Percentiles rank a stretch among this genome's conserved stretches.
phyloP scores from a whole-genome alignment of 1,140 invertebrate genomes.

The Zelostemma sp. region DNA sequence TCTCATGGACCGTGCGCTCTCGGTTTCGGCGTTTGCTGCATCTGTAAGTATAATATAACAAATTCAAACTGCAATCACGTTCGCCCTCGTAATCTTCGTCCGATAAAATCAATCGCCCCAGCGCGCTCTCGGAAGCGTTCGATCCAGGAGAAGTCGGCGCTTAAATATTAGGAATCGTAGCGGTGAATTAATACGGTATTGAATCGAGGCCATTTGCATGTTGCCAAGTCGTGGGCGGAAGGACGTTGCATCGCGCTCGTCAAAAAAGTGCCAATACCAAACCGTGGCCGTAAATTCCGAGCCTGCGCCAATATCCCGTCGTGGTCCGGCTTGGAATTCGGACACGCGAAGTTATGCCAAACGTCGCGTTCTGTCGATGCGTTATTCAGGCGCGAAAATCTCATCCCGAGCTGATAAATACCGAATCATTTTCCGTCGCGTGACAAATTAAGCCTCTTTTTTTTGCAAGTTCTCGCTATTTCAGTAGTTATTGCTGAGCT shows the following conservation, averaged over 20 bases:
- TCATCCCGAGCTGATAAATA: too few relatives aligned
- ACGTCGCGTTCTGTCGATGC: slow-evolving; percentile 1
- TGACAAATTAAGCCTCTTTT: too few relatives aligned
- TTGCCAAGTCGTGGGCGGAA: neutral
- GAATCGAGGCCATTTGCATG: too few relatives aligned
- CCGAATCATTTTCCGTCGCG: too few relatives aligned
- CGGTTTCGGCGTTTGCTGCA: slow-evolving; percentile 90
- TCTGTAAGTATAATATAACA: slow-evolving; percentile 76
- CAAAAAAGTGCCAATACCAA: neutral
- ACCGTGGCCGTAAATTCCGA: neutral
- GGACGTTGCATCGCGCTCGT: neutral
- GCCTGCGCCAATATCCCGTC: neutral
- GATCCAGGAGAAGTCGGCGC: too few relatives aligned
- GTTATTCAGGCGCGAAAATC: neutral
- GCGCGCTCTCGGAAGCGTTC: neutral
- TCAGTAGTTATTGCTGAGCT: too few relatives aligned
- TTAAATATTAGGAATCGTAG: neutral
- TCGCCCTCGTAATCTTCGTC: neutral
- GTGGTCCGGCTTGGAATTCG: neutral
- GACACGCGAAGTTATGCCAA: neutral
- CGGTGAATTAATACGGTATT: too few relatives aligned
- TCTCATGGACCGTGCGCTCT: slow-evolving; percentile 84
- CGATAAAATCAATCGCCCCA: neutral
- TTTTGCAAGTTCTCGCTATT: too few relatives aligned
- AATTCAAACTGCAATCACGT: slow-evolving; percentile 1